Evolutionary conservation across 2,888 invertebrate species (phyloP).

Genomic region (Dyspetes luteomarginatus): DNA sequence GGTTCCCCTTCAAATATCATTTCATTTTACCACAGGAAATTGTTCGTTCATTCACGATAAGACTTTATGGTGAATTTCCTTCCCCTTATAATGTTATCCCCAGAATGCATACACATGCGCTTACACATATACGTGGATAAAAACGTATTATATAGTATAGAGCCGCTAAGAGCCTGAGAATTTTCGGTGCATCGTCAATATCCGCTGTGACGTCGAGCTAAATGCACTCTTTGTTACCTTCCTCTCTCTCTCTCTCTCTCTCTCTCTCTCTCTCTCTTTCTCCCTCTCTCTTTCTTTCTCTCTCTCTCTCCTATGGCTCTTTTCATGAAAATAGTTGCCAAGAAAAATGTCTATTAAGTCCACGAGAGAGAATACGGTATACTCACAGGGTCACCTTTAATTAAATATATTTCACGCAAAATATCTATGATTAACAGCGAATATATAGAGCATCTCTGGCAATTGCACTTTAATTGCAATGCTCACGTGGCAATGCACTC

Average conservation of each 20-base stretch:
- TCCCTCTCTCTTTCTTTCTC: not conserved
- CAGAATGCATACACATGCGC: constrained; percentile 19
- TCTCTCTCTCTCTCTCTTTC: not conserved
- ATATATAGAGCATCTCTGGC: not conserved
- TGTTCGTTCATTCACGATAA: constrained; percentile 70
- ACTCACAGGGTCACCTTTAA: constrained; percentile 7
- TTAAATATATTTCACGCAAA: constrained; percentile 37
- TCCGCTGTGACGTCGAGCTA: constrained; percentile 36
- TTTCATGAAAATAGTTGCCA: constrained; percentile 12
- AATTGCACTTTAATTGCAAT: constrained; percentile 47
- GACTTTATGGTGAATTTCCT: constrained; percentile 74
- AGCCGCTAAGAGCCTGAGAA: constrained; percentile 64
- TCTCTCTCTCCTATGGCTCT: not conserved
- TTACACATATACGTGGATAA: not conserved
- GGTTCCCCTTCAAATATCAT: constrained; percentile 34
- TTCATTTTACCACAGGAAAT: constrained; percentile 70
- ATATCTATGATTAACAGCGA: constrained; percentile 43
- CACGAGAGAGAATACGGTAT: constrained; percentile 8
- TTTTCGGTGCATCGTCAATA: constrained; percentile 66
- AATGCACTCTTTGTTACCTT: constrained; percentile 55
- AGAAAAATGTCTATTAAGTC: constrained; percentile 2
- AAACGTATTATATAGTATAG: not conserved
- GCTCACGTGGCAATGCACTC: constrained; percentile 3
- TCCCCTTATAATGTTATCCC: constrained; percentile 44
- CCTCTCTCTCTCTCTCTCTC: not conserved